Evolutionary conservation across 2,113 vertebrate genomes (phyloP), one percentile per base, ranked within the genome.

Genomic region (Onychorhynchus coronatus): DNA sequence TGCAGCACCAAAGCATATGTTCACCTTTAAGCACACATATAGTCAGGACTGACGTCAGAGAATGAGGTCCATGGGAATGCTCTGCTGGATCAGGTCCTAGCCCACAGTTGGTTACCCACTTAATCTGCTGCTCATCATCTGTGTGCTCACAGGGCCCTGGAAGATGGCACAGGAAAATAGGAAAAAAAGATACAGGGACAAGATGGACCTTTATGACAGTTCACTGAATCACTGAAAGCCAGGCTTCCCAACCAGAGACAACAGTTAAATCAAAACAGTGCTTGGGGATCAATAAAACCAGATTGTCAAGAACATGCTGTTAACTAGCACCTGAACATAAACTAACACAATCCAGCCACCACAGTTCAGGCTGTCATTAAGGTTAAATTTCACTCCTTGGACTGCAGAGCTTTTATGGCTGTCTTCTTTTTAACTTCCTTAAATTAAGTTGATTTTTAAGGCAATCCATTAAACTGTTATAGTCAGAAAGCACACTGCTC

Each of bases 51-150:
- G 91, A 95, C 15, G 16, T 72, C 65, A 91, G 20, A 2, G 16
- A 27, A 49, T 4, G 2, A 80, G 46, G 73, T 37, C 73, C 66
- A 2, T 6, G 52, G 50, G 37, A 59, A 77, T 24, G 61, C 75
- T 49, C 89, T 87, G 66, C 73, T 95, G 93, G 94, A 96, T 75
- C 87, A 33, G 62, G n/a, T 93, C 89, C 90, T 91, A 65, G 44
- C 6, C 87, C 81, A 63, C 89, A 82, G 85, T 7, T 84, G 78
- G 59, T 59, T 52, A 47, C 82, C 65, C 65, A 74, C 25, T 81
- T 49, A 18, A 88, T 77, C 50, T 84, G 82, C 3, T 37, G 24
- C 59, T 83, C 59, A 86, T 94, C 85, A 53, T 71, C 85, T 71
- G 37, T 12, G 41, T 30, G 79, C 47, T 90, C 77, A 41, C 27